Conservation (phyloP, 2,888 invertebrate genomes). For the Hybos culiciformis region DNA sequence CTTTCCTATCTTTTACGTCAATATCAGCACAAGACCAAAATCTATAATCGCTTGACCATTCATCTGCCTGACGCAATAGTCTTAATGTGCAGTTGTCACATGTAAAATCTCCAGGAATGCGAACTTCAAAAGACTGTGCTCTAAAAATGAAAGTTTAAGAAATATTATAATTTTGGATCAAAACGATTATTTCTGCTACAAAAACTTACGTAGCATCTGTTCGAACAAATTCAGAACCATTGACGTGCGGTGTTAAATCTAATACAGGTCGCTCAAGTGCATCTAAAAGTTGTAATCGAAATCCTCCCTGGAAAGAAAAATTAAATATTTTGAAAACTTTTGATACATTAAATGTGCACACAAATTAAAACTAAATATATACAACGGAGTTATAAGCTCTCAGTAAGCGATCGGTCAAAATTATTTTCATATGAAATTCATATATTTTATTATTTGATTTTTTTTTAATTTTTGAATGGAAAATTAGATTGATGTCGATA, state of each 20-base stretch:
- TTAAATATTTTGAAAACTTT: background rate
- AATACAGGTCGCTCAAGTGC: conserved; percentile 68
- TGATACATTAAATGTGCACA: background rate
- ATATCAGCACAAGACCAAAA: conserved; percentile 97
- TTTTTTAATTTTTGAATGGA: too few relatives aligned
- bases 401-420: too few relatives aligned
- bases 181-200: background rate
- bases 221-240: conserved; percentile 65
- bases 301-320: conserved; percentile 64
- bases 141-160: conserved; percentile 38
- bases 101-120: conserved; percentile 64
- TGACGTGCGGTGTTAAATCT: conserved; percentile 70
- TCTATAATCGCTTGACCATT: conserved; percentile 73
- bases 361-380: background rate
- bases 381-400: too few relatives aligned
- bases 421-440: too few relatives aligned
- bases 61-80: conserved; percentile 75
- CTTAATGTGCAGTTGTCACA: conserved; percentile 85
- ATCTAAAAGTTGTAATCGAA: conserved; percentile 75
- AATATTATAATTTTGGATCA: background rate
- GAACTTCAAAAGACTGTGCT: conserved; percentile 68
- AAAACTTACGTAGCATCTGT: conserved; percentile 74
- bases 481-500: too few relatives aligned
- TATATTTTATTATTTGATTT: too few relatives aligned
- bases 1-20: conserved; percentile 62